Evolutionary conservation across 2,888 invertebrate species (phyloP).

Genomic region (Acronicta psi): DNA sequence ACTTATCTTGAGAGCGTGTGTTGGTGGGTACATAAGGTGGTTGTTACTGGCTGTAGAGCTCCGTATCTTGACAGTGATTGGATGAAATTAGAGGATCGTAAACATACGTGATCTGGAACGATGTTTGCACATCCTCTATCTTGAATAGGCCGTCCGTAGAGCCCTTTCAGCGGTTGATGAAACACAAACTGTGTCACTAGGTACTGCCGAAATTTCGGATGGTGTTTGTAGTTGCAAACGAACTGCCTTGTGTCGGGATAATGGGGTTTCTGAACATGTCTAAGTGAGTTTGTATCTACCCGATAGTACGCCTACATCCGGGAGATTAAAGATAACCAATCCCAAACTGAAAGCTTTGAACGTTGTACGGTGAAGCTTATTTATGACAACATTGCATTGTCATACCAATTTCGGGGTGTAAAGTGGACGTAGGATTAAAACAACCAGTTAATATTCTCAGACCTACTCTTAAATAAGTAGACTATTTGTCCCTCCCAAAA

Average conservation of each 20-base stretch:
- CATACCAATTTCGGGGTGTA: not conserved
- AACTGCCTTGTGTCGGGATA: conserved; percentile 72
- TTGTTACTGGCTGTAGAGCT: conserved; percentile 34
- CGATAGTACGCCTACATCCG: conserved; percentile 27
- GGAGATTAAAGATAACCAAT: conserved; percentile 53
- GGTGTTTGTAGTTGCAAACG: conserved; percentile 78
- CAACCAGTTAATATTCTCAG: too few species aligned
- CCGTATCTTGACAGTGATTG: conserved; percentile 74
- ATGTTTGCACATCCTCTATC: conserved; percentile 74
- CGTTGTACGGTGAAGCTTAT: conserved; percentile 14
- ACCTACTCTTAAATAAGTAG: too few species aligned
- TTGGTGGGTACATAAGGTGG: conserved; percentile 36
- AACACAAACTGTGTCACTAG: conserved; percentile 86
- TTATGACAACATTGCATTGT: not conserved
- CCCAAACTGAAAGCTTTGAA: conserved; percentile 33
- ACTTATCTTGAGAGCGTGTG: conserved; percentile 14
- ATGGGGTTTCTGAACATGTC: conserved; percentile 71
- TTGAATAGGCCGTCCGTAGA: conserved; percentile 70
- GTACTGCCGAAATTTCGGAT: conserved; percentile 78
- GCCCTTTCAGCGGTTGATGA: conserved; percentile 82
- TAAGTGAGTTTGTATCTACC: conserved; percentile 48
- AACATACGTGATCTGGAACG: conserved; percentile 72
- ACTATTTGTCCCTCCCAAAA: too few species aligned
- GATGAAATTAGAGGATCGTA: conserved; percentile 77
- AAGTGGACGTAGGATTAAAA: not conserved